Conservation (phyloP, 2,888 invertebrate genomes). For the Reticulitermes lucifugus region DNA sequence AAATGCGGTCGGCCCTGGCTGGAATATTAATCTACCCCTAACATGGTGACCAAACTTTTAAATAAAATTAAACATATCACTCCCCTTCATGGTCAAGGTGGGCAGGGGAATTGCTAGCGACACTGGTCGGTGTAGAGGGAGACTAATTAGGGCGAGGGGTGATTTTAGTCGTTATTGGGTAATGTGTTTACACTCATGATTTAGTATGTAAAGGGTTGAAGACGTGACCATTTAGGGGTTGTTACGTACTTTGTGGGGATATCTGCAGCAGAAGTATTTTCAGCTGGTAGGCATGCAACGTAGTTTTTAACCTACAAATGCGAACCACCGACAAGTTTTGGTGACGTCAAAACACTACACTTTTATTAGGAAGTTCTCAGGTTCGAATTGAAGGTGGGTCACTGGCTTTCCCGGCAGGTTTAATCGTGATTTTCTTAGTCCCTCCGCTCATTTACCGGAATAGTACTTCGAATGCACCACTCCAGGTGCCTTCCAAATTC, state of each 20-base stretch:
- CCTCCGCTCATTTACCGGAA: too few relatives aligned
- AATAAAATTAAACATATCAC: slow-evolving; percentile 28
- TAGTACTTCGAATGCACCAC: too few relatives aligned
- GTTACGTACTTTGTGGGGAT: background rate
- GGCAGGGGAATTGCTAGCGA: background rate
- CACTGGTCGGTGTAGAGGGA: slow-evolving; percentile 1
- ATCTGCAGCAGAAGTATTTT: too few relatives aligned
- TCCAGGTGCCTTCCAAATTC: too few relatives aligned
- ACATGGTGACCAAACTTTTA: slow-evolving; percentile 32
- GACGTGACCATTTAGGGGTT: background rate
- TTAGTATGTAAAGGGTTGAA: background rate
- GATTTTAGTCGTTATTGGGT: slow-evolving; percentile 5
- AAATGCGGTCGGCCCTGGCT: background rate
- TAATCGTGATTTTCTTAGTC: too few relatives aligned
- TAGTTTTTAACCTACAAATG: too few relatives aligned
- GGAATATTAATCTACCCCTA: slow-evolving; percentile 32
- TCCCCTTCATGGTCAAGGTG: slow-evolving; percentile 2
- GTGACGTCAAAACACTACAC: too few relatives aligned
- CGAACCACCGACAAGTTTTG: too few relatives aligned
- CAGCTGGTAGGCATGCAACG: too few relatives aligned
- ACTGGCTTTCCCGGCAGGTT: too few relatives aligned
- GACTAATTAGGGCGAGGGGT: slow-evolving; percentile 18
- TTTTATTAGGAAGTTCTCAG: too few relatives aligned
- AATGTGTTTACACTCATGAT: slow-evolving; percentile 17
- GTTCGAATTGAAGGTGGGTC: too few relatives aligned